Evolutionary conservation across 2,113 vertebrate species (phyloP), one percentile per base, ranked within the genome.

Genomic region (Toxostoma redivivum): DNA sequence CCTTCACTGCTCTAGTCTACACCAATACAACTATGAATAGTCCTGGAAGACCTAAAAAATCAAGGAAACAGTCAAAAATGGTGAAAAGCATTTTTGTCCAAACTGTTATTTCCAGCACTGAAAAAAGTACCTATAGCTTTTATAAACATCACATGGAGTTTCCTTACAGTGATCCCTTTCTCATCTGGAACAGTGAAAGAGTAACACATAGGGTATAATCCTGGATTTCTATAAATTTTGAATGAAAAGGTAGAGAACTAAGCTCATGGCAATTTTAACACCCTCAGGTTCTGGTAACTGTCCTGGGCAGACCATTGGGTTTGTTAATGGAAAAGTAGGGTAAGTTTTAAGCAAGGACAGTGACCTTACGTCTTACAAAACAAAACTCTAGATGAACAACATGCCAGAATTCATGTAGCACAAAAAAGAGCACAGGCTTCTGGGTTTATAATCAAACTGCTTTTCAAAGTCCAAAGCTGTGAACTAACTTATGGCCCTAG

Each of bases 111-210:
- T 74, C 40, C 51, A 50, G 18, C 11, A 35, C 1, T 58, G 11
- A 72, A 71, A 51, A 51, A 88, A 64, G 53, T 10, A 78, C 21
- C 58, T 81, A 38, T 1, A 60, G 18, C 8, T 88, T 91, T 88
- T 72, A 47, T 12, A 64, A 72, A 80, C 10, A 42, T 24, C 28
- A 77, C 31, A 69, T 18, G 22, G 9, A 51, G 10, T 28, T 70
- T 89, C 45, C 20, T 57, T 28, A 81, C 1, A 3, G 50, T 24
- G 12, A 69, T 22, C 11, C 33, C 12, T 69, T 81, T 15, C 48
- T n/a, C 5, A 31, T 73, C 45, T 61, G 30, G 40, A 81, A 64
- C 0, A 0, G 14, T n/a, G 20, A 82, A 42, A 85, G 50, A 31
- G 13, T 45, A 73, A 50, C 25, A 58, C 5, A 31, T 0, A 20